phyloP scores from a whole-genome alignment of 2,797 vertebrate species.

The Notolepis coatsorum region DNA sequence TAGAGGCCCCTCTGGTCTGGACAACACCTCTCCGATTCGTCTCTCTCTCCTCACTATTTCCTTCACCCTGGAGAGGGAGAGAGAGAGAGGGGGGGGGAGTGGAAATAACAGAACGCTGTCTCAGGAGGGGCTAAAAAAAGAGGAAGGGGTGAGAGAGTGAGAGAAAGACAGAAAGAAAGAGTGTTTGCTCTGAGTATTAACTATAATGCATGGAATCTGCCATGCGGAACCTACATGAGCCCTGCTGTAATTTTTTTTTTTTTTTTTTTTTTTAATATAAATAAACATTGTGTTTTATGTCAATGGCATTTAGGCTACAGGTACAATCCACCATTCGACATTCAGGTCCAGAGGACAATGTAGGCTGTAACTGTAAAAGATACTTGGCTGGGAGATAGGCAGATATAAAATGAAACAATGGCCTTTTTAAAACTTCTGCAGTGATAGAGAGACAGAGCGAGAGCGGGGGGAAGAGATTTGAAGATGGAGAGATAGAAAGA shows the following conservation, averaged over 20 bases:
- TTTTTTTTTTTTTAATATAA: too few species aligned
- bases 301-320: not conserved
- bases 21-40: constrained; percentile 76
- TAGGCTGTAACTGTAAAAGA: constrained; percentile 43
- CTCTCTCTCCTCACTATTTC: constrained; percentile 80
- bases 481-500: constrained; percentile 78
- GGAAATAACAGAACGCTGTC: constrained; percentile 82
- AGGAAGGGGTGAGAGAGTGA: constrained; percentile 16
- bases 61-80: constrained; percentile 76
- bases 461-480: constrained; percentile 76
- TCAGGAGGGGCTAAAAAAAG: constrained; percentile 68
- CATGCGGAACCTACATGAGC: not conserved
- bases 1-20: constrained; percentile 78
- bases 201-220: constrained; percentile 46
- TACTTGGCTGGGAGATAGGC: constrained; percentile 67
- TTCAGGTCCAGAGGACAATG: constrained; percentile 51
- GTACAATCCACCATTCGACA: not conserved
- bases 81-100: constrained; percentile 70
- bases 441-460: constrained; percentile 59
- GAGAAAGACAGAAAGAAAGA: constrained; percentile 52
- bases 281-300: not conserved
- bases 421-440: constrained; percentile 56
- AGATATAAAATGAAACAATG: constrained; percentile 73
- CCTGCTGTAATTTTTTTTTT: too few species aligned
- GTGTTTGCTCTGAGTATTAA: constrained; percentile 59